Evolutionary conservation across 2,888 invertebrate species (phyloP), one percentile per base, ranked within the genome.

Genomic region (Monoplex corrugatus): DNA sequence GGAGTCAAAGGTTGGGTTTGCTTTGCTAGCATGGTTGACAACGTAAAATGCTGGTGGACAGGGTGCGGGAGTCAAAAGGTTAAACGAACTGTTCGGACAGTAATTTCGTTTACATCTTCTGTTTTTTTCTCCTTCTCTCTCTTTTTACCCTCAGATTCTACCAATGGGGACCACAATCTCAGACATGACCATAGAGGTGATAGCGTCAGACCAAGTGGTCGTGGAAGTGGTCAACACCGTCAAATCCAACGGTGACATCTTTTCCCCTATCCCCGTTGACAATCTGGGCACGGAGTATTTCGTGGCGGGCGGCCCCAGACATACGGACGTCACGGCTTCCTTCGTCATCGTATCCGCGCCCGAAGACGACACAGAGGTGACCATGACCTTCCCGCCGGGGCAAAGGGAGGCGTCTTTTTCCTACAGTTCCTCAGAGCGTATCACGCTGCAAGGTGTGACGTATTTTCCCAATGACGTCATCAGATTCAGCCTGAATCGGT

Each of bases 201-300:
- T n/a, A 0, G 23, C 86, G 10, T 87, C 43, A 1, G 87, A n/a
- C 2, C 23, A 44, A 16, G 57, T 89, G 5, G 38, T 23, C 1
- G 72, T 89, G 28, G 86, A 86, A 8, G 87, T 87, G 1, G 63
- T 32, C 45, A 89, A 72, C 82, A 72, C 1, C 8, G 50, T 32
- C 1, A 8, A 5, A 0, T 89, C 89, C 28, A 89, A 89, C 50
- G 89, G 89, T 0, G 89, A 89, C 87, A 16, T 45, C 16, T 89
- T 35, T 35, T 10, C 82, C 38, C 82, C 89, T 0, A 82, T 89
- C n/a, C 89, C 89, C 19, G 44, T 87, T 6, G 23, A 68, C 13
- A 44, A 86, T 23, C 86, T 89, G 45, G 89, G 89, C n/a, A 86
- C 38, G 28, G 89, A 86, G 5, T 86, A 89, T 40, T 83, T 82